Evolutionary conservation across 2,113 vertebrate genomes (phyloP), one percentile per base, ranked within the genome.

Genomic region (Oceanites oceanicus): DNA sequence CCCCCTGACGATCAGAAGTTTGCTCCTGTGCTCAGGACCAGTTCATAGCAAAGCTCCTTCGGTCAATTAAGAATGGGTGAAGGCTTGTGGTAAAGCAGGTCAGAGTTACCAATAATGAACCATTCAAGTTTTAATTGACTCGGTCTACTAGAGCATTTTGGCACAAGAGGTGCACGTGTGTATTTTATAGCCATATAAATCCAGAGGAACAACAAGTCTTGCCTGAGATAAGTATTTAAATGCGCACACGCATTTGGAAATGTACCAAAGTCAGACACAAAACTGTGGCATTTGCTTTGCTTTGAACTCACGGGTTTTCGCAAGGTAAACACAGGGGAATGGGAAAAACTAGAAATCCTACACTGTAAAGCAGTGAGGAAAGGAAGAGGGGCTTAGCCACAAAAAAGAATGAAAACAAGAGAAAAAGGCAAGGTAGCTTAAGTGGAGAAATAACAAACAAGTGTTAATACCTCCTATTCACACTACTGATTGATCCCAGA

Each of bases 181-280:
- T 9, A 27, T 34, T 72, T 52, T 29, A 19, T 0, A 72, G 74
- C 45, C 34, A 5, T 18, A 11, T 7, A 47, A 53, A 66, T 13
- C 11, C 59, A 56, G 10, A 6, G 21, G 38, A 15, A 34, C 20
- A 15, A 16, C 4, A 15, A 23, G 29, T 15, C 56, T 6, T 7
- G 19, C 42, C 38, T 2, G 3, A n/a, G 15, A 2, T 3, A 10
- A 10, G 19, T 9, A 20, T 32, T 42, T 20, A 30, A 40, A 65
- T 1, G 10, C 7, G 42, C 26, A 9, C 21, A 3, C 8, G 12
- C 34, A 12, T 18, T 32, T 52, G 44, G 36, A 49, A 49, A 56
- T 0, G 9, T 44, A 15, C 32, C 17, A 1, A 26, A 21, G 25
- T 19, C 2, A 0, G 19, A n/a, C 12, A 32, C 2, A 15, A 42